Conservation (phyloP, 2,113 vertebrate genomes). For the Noturus placidus region DNA sequence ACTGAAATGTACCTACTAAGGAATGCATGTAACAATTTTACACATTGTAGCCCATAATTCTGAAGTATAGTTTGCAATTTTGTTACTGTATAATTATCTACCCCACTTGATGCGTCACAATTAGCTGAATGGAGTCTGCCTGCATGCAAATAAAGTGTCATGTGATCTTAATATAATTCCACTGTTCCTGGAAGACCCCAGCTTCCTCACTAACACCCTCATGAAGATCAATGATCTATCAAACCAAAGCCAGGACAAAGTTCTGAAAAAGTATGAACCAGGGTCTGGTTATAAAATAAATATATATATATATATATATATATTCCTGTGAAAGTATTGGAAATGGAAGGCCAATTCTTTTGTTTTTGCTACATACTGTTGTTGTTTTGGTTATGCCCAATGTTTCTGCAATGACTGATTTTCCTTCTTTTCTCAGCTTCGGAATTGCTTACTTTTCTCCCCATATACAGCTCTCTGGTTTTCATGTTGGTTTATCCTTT, state of each 20-base stretch:
- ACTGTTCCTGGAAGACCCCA: background rate
- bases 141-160: background rate
- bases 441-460: background rate
- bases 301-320: background rate
- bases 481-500: background rate
- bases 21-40: background rate
- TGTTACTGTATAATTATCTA: background rate
- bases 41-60: background rate
- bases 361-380: no score
- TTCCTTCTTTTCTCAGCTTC: background rate
- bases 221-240: background rate
- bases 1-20: no score
- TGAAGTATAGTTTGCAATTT: background rate
- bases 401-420: background rate
- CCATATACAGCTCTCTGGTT: background rate
- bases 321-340: background rate
- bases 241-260: background rate
- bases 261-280: no score
- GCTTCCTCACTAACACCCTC: background rate
- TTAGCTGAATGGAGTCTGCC: background rate
- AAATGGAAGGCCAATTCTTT: background rate
- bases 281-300: no score
- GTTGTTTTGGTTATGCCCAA: no score
- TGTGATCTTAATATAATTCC: background rate
- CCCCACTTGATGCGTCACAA: background rate